Base-by-base conservation (phyloP, 2,797 vertebrate species). In the Hylomyscus alleni region DNA sequence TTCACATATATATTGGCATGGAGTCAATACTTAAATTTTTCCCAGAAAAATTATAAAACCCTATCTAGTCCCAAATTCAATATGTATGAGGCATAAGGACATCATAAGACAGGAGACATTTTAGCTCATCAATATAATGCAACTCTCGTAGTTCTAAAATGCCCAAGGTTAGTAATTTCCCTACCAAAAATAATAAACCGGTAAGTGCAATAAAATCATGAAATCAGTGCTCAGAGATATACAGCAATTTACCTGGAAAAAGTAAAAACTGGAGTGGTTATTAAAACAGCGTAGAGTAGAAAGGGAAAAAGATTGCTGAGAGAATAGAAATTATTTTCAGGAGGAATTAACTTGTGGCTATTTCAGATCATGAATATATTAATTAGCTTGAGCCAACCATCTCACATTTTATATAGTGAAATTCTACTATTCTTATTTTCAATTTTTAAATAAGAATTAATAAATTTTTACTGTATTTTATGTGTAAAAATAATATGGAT, bases 81-180 rank as follows among this genome's bases (percentile, higher is more conserved):
- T 69, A 10, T 31, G 0, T 12, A 4, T 56, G 92, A 93, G 91
- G 88, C 17, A 8, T 56, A 72, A 13, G 34, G 3, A 75, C 34
- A 75, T 77, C 19, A 34, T 24, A 60, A 91, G 82, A 26, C 11
- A 15, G 15, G 15, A 91, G 76, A n/a, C 24, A 80, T 40, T 67
- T n/a, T 69, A 87, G 14, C 29, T 29, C 54, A 56, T 19, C 15
- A 93, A 6, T 80, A 37, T 37, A 93, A 88, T 34, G 7, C 12
- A 84, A 62, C 50, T 73, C 54, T 47, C 56, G 47, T 3, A 72
- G n/a, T 65, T 95, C 50, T 90, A 73, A 95, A 95, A 60, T 84
- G 44, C 56, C 75, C 29, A 47, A 56, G 37, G 19, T 40, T 84
- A 78, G 34, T 65, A 77, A 22, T 40, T 91, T 67, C 1, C 31